phyloP scores from a whole-genome alignment of 2,797 vertebrate genomes.

The Hirundo rustica region DNA sequence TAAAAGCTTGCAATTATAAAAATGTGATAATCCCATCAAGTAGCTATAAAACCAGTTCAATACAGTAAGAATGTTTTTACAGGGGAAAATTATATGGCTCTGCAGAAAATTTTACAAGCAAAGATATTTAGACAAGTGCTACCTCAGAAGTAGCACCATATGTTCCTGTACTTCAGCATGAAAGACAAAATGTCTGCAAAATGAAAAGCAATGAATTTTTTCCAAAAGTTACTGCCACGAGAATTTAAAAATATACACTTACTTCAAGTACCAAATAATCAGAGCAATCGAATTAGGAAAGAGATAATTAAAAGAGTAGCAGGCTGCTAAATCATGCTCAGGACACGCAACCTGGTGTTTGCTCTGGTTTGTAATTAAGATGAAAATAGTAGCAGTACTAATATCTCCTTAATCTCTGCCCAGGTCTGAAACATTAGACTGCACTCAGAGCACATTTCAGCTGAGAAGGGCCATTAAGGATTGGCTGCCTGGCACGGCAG shows the following conservation, averaged over 20 bases:
- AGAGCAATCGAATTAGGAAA: slow-evolving; percentile 51
- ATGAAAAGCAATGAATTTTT: slow-evolving; percentile 53
- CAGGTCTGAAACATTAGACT: background rate
- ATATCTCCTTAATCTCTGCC: background rate
- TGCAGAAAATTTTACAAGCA: slow-evolving; percentile 42
- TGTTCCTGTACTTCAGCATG: slow-evolving; percentile 50
- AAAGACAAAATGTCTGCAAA: slow-evolving; percentile 43
- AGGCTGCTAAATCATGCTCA: slow-evolving; percentile 9
- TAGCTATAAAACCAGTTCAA: background rate
- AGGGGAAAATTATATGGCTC: background rate
- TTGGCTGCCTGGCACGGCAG: background rate
- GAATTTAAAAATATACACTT: slow-evolving; percentile 54
- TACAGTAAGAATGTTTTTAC: background rate
- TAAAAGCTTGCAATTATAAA: background rate
- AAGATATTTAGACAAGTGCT: slow-evolving; percentile 64
- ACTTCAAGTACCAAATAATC: slow-evolving; percentile 62
- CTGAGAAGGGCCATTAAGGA: background rate
- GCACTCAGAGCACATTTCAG: background rate
- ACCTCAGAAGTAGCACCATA: slow-evolving; percentile 66
- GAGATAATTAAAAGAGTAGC: slow-evolving; percentile 51
- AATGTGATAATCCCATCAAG: background rate
- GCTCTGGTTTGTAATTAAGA: slow-evolving; percentile 22
- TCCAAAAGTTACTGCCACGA: slow-evolving; percentile 33
- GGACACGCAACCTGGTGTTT: background rate
- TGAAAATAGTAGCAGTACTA: slow-evolving; percentile 1